Percentiles rank a stretch among this genome's conserved stretches.
phyloP scores from a whole-genome alignment of 2,888 invertebrate genomes.

The Unio delphinus region DNA sequence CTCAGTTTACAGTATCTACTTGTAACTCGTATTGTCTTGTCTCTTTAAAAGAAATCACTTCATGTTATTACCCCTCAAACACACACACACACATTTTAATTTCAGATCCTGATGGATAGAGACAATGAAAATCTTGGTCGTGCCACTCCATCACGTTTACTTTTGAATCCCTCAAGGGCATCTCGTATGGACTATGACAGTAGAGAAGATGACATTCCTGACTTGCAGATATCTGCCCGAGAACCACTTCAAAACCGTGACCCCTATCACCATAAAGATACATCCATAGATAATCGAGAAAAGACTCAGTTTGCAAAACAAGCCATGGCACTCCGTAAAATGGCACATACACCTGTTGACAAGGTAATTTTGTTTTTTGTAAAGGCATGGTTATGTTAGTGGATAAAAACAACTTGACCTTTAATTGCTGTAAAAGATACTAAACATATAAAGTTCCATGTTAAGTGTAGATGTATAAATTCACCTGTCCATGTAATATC shows the following conservation, averaged over 20 bases:
- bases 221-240: conserved; percentile 43
- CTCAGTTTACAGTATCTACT: neutral
- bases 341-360: conserved; percentile 54
- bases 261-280: conserved; percentile 30
- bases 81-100: neutral
- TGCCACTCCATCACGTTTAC: conserved; percentile 39
- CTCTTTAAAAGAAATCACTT: neutral
- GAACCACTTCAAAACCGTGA: conserved; percentile 48
- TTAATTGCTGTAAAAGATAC: too few species aligned
- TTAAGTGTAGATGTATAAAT: too few species aligned
- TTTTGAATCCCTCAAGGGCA: conserved; percentile 41
- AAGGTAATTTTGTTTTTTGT: conserved; percentile 25
- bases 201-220: conserved; percentile 33
- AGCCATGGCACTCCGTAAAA: conserved; percentile 46
- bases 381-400: neutral
- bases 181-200: conserved; percentile 41
- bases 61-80: neutral
- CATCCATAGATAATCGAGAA: conserved; percentile 29
- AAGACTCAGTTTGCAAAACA: conserved; percentile 45
- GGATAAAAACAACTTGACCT: too few species aligned
- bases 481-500: too few species aligned
- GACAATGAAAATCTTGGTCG: conserved; percentile 49
- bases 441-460: too few species aligned
- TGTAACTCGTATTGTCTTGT: neutral
- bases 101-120: conserved; percentile 40